These are phyloP conservation scores for Eriocheir sinensis DNA, from an alignment of 1,140 invertebrate species.

Conservation along the genomic window DNA sequence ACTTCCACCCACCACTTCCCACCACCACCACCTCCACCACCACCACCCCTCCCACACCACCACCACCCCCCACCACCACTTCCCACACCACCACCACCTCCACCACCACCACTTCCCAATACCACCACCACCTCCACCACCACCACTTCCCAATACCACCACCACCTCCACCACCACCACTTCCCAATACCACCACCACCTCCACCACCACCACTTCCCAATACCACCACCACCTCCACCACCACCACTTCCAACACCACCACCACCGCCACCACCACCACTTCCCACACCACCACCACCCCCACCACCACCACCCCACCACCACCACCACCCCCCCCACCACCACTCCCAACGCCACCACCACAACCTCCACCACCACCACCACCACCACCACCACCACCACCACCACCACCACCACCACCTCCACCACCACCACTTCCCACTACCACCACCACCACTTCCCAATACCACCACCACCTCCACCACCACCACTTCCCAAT, in stretches of 20 bases:
- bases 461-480: too few relatives aligned
- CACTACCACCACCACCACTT: too few relatives aligned
- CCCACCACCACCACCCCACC: not conserved
- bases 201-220: not conserved
- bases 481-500: too few relatives aligned
- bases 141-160: not conserved
- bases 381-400: too few relatives aligned
- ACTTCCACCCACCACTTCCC: not conserved
- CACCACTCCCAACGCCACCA: too few relatives aligned
- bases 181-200: not conserved
- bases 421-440: too few relatives aligned
- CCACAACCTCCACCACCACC: too few relatives aligned
- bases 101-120: too few relatives aligned
- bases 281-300: not conserved
- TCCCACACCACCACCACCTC: not conserved
- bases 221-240: not conserved
- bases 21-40: not conserved
- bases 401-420: too few relatives aligned
- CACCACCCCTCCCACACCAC: not conserved
- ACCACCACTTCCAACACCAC: not conserved
- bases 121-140: not conserved
- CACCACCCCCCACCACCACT: not conserved
- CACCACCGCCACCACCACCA: not conserved
- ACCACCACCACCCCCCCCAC: too few relatives aligned
- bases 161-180: not conserved